Conservation (phyloP, 2,888 invertebrate genomes). For the Flexamia atlantica region DNA sequence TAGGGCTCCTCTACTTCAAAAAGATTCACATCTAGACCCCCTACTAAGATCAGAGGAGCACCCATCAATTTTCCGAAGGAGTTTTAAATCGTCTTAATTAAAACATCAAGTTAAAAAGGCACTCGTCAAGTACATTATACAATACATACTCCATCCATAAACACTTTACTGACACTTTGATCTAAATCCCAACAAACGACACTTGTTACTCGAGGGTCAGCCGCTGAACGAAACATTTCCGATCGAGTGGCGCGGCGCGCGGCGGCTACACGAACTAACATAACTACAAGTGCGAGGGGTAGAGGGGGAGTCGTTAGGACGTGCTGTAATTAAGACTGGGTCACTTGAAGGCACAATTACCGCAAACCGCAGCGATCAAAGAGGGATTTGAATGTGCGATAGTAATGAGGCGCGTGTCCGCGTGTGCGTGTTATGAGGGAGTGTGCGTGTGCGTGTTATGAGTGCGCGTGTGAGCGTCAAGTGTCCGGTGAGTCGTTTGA, state of each 20-base stretch:
- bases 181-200: not conserved
- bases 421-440: not conserved
- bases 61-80: too few species aligned
- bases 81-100: constrained; percentile 13
- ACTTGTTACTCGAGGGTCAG: not conserved
- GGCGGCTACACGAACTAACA: constrained; percentile 26
- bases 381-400: constrained; percentile 29
- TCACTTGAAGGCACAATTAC: constrained; percentile 5
- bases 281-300: not conserved
- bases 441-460: not conserved
- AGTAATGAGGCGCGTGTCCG: constrained; percentile 18
- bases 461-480: not conserved
- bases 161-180: constrained; percentile 1
- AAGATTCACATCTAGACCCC: too few species aligned
- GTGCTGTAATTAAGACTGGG: constrained; percentile 23
- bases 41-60: too few species aligned
- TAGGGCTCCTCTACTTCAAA: too few species aligned
- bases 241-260: not conserved
- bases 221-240: not conserved
- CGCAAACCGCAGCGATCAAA: constrained; percentile 10
- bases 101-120: not conserved
- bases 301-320: constrained; percentile 5
- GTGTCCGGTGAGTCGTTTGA: constrained; percentile 1
- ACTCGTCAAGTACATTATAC: not conserved
- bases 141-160: too few species aligned